Percentiles rank a stretch among this genome's conserved stretches.
Evolutionary conservation across 2,888 invertebrate genomes (phyloP).

Genomic region (Coenonympha glycerion): DNA sequence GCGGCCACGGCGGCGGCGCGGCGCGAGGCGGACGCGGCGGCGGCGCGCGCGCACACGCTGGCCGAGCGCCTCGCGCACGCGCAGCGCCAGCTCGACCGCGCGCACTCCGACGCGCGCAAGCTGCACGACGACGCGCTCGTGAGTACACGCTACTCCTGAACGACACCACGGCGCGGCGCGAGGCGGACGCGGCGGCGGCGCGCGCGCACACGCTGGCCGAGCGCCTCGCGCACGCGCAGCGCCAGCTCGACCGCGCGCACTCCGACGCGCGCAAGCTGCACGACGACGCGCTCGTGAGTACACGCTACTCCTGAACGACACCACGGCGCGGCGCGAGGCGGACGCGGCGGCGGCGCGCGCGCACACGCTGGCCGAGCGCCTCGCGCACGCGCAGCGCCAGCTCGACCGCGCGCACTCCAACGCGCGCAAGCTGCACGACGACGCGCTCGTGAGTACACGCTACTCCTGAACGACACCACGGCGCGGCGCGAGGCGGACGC

Average conservation of each 20-base stretch:
- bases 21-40: conserved; percentile 56
- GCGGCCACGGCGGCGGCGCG: conserved; percentile 57
- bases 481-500: conserved; percentile 60
- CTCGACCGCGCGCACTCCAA: conserved; percentile 64
- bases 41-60: conserved; percentile 55
- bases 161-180: conserved; percentile 55
- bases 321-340: conserved; percentile 56
- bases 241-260: conserved; percentile 67
- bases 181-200: conserved; percentile 56
- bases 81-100: conserved; percentile 66
- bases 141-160: too few relatives aligned
- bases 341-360: conserved; percentile 58
- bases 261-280: conserved; percentile 60
- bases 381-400: conserved; percentile 67
- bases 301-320: too few relatives aligned
- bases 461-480: too few relatives aligned
- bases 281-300: conserved; percentile 60
- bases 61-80: conserved; percentile 66
- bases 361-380: conserved; percentile 57
- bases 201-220: conserved; percentile 60
- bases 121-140: conserved; percentile 67
- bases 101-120: conserved; percentile 58
- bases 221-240: conserved; percentile 65
- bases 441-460: conserved; percentile 56
- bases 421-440: conserved; percentile 63